Conservation (phyloP, 2,113 vertebrate genomes). For the Struthidea cinerea region DNA sequence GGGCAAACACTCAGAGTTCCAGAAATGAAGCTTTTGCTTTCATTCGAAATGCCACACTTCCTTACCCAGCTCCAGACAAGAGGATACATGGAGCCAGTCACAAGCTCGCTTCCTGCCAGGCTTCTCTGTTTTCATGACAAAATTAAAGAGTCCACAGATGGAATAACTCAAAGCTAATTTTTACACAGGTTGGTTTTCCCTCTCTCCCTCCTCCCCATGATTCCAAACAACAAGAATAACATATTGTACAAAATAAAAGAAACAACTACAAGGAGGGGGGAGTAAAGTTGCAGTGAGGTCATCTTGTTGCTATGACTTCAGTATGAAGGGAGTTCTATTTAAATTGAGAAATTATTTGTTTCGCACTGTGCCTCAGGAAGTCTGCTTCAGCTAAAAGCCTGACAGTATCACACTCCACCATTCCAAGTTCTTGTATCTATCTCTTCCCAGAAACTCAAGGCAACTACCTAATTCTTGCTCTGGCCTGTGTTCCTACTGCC, state of each 20-base stretch:
- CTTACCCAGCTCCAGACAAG: slow-evolving; percentile 79
- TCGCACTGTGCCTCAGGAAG: not conserved
- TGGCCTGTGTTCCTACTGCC: not conserved
- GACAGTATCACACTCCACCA: not conserved
- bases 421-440: not conserved
- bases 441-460: not conserved
- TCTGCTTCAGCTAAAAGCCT: slow-evolving; percentile 14
- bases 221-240: slow-evolving; percentile 67
- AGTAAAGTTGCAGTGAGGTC: slow-evolving; percentile 8
- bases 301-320: slow-evolving; percentile 48
- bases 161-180: slow-evolving; percentile 82
- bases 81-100: slow-evolving; percentile 79
- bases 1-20: slow-evolving; percentile 79
- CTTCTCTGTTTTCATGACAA: slow-evolving; percentile 82
- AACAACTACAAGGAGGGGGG: slow-evolving; percentile 48
- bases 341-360: slow-evolving; percentile 31
- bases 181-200: slow-evolving; percentile 77
- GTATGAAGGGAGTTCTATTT: slow-evolving; percentile 5
- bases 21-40: slow-evolving; percentile 75
- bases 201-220: slow-evolving; percentile 47
- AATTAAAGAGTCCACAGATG: slow-evolving; percentile 83
- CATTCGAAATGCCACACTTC: slow-evolving; percentile 79
- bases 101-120: slow-evolving; percentile 75
- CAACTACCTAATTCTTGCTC: not conserved
- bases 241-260: slow-evolving; percentile 73